These are phyloP conservation scores for Smutsia temminckii DNA, from an alignment of 2,797 vertebrate species.

Conservation along the genomic window DNA sequence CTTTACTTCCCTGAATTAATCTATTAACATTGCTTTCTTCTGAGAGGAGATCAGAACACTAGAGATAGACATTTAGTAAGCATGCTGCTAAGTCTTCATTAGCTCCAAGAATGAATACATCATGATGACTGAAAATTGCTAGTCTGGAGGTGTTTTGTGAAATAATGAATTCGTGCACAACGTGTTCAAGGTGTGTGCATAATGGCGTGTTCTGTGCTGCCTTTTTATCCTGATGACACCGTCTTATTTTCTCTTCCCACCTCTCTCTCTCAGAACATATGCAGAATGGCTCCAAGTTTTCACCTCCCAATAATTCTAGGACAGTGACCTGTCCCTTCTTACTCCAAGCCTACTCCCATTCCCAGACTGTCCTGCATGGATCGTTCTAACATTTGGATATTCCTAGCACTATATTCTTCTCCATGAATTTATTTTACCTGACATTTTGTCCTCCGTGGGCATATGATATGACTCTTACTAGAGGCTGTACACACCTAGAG, in stretches of 20 bases:
- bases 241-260: background rate
- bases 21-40: background rate
- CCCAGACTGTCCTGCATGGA: background rate
- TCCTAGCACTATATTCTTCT: background rate
- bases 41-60: background rate
- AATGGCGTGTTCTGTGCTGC: background rate
- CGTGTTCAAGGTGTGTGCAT: fast-evolving
- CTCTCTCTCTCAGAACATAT: background rate
- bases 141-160: background rate
- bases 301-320: background rate
- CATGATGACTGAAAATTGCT: background rate
- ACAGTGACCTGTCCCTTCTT: background rate
- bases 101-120: background rate
- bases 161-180: background rate
- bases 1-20: background rate
- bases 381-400: background rate
- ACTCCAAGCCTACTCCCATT: too few relatives aligned
- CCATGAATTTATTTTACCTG: background rate
- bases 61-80: background rate
- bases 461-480: background rate
- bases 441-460: background rate
- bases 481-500: background rate
- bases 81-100: background rate
- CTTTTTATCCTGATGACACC: background rate
- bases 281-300: background rate